Conservation (phyloP, 2,113 vertebrate genomes). For the Protobothrops flavoviridis region DNA sequence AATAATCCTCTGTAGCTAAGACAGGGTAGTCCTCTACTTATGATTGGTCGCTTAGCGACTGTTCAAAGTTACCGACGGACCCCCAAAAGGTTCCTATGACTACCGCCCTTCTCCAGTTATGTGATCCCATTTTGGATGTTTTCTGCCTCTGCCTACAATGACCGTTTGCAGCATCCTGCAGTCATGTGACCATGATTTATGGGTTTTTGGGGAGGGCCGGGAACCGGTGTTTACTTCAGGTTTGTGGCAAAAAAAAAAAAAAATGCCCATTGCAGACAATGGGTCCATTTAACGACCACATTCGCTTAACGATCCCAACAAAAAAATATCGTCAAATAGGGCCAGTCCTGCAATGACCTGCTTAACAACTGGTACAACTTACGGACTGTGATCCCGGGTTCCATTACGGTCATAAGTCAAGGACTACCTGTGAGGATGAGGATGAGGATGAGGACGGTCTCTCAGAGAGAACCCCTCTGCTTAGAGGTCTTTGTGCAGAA, state of each 20-base stretch:
- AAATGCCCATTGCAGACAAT: background rate
- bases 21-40: background rate
- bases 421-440: background rate
- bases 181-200: background rate
- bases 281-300: background rate
- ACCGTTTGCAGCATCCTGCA: background rate
- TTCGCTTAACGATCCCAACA: background rate
- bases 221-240: background rate
- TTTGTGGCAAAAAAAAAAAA: background rate
- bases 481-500: too few relatives aligned
- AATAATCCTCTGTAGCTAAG: background rate
- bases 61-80: background rate
- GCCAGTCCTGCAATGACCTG: background rate
- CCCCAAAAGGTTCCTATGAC: background rate
- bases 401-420: background rate
- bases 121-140: background rate
- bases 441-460: background rate
- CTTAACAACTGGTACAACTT: background rate
- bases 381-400: background rate
- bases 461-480: background rate
- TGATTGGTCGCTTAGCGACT: background rate
- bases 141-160: background rate
- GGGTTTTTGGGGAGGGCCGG: background rate
- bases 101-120: background rate
- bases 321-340: background rate